These are phyloP conservation scores for Acanthurus leucopareius DNA, from an alignment of 2,797 vertebrate species.

Conservation along the genomic window DNA sequence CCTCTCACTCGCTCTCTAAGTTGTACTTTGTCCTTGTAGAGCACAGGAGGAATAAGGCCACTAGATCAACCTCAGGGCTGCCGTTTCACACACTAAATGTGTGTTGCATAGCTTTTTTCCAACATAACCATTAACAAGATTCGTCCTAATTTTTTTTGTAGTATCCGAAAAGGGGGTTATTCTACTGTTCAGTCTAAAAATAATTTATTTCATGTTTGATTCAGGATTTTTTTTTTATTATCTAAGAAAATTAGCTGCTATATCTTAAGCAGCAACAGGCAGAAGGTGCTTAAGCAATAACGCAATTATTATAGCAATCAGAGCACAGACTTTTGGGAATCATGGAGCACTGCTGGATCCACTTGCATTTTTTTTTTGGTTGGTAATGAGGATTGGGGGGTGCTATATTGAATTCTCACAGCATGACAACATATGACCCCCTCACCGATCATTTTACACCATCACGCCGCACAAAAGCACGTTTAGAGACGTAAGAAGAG, in stretches of 20 bases:
- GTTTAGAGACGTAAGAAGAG: constrained; percentile 65
- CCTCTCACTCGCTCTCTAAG: constrained; percentile 32
- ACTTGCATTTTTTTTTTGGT: constrained; percentile 50
- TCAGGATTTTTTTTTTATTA: constrained; percentile 4
- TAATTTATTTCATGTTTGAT: not conserved
- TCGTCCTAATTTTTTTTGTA: not conserved
- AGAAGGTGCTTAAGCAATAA: constrained; percentile 21
- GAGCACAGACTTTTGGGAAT: constrained; percentile 32
- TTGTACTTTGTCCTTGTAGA: constrained; percentile 61
- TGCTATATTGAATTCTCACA: constrained; percentile 64
- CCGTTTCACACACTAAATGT: not conserved
- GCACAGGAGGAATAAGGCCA: constrained; percentile 52
- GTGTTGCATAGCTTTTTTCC: not conserved
- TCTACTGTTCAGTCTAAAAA: not conserved
- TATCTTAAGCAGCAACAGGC: constrained; percentile 16
- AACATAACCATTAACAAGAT: not conserved
- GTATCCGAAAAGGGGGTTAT: not conserved
- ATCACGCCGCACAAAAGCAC: constrained; percentile 58
- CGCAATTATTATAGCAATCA: constrained; percentile 29
- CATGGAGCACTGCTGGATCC: constrained; percentile 35
- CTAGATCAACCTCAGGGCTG: constrained; percentile 42
- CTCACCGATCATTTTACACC: constrained; percentile 65
- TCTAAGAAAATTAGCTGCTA: not conserved
- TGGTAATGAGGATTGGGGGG: constrained; percentile 12
- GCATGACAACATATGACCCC: constrained; percentile 77